Evolutionary conservation across 2,888 invertebrate species (phyloP).

Genomic region (Spilosoma lubricipeda): DNA sequence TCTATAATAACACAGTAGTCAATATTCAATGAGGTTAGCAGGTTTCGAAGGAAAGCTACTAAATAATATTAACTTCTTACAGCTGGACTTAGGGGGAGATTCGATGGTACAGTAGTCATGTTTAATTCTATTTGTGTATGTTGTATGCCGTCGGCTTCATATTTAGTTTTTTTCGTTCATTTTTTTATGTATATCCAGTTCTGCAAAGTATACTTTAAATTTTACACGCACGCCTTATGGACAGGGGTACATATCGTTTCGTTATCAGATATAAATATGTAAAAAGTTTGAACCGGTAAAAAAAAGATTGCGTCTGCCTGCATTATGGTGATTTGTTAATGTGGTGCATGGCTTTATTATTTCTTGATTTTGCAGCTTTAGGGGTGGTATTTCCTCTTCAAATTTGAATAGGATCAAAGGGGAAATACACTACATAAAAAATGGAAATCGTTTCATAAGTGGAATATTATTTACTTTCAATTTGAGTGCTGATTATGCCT

Average conservation of each 20-base stretch:
- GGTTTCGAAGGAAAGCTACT: slow-evolving; percentile 22
- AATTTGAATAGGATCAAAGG: background rate
- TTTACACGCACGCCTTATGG: background rate
- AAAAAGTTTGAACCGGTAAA: background rate
- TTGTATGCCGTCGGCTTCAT: slow-evolving; percentile 41
- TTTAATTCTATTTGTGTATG: slow-evolving; percentile 51
- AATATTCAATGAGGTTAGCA: background rate
- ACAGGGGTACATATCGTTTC: background rate
- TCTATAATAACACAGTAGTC: background rate
- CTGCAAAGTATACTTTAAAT: background rate
- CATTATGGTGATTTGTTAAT: too few species aligned
- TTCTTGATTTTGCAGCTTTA: background rate
- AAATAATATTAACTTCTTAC: slow-evolving; percentile 58
- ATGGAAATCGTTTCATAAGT: background rate
- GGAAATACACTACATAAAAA: background rate
- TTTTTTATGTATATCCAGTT: background rate
- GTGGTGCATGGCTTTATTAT: background rate
- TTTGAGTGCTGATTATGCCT: background rate
- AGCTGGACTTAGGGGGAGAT: slow-evolving; percentile 72
- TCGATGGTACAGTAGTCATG: slow-evolving; percentile 77
- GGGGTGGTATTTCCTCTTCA: background rate
- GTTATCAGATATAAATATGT: background rate
- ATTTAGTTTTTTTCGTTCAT: background rate
- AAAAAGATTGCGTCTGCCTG: background rate
- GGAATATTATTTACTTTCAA: background rate